Conservation (phyloP, 35 echinoderm and acorn worm genomes). For the Heliocidaris tuberculata region DNA sequence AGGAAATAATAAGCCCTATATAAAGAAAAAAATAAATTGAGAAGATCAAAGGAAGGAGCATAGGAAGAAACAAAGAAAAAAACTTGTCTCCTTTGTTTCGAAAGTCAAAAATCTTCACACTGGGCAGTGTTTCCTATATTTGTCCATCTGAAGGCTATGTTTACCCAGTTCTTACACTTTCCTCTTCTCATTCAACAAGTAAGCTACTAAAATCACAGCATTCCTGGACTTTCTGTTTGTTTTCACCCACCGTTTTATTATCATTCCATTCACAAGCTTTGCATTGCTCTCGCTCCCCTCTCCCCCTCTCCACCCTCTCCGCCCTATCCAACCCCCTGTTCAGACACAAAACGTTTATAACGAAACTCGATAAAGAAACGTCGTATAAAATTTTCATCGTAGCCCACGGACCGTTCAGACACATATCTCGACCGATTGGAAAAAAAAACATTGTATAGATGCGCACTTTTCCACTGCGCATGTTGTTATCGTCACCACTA, state of each 20-base stretch:
- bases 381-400: too few species aligned
- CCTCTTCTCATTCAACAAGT: conserved; percentile 7
- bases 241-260: not conserved
- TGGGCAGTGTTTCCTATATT: not conserved
- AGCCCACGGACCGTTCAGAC: too few species aligned
- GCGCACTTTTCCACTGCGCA: too few species aligned
- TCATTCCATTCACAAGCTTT: not conserved
- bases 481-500: too few species aligned
- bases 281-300: not conserved
- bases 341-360: too few species aligned
- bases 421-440: too few species aligned
- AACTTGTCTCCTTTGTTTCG: not conserved
- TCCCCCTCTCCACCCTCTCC: not conserved
- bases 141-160: not conserved
- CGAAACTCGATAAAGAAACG: too few species aligned
- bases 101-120: not conserved
- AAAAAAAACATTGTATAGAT: too few species aligned
- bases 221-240: not conserved
- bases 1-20: too few species aligned
- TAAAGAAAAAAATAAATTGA: too few species aligned
- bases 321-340: not conserved
- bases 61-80: not conserved
- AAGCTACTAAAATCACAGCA: not conserved
- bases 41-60: too few species aligned
- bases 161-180: not conserved